Evolutionary conservation across 2,888 invertebrate genomes (phyloP), one percentile per base, ranked within the genome.

Genomic region (Spicauda simplicius): DNA sequence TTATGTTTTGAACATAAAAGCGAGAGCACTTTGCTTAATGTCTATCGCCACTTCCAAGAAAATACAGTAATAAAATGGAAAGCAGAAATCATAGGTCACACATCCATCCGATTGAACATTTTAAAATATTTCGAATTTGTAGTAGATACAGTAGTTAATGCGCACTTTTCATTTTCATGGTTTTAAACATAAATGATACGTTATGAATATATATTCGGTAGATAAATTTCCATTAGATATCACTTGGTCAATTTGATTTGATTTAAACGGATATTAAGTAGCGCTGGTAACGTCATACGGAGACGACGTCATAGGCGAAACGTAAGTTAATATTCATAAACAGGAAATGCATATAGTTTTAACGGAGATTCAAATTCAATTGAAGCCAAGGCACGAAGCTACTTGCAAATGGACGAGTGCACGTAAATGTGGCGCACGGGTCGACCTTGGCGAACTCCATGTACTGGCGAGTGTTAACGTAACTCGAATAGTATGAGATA

Each of bases 371-470:
- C 33, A 60, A 50, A 59, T 55, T 33, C 60, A 65, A 59, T 54
- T 30, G 48, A 48, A 45, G 66, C 66, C 60, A 66, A 60, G 60
- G 66, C 66, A 66, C 59, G 66, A 45, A 55, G 33, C 55, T 14
- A 33, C 45, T 60, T 50, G 60, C 45, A 25, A 57, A 45, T 18
- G 30, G 14, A 16, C 18, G 18, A 30, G 18, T 61, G 58, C 25
- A 65, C 58, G 58, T 65, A 30, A 65, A 54, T 59, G 59, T 65
- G 30, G 16, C 37, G 16, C 58, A 52, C 25, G 50, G 57, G n/a
- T 2, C 45, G 65, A 59, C 65, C 65, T 65, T 65, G 65, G 65
- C 58, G 41, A 37, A 59, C 53, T 30, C 65, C 65, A 59, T 65
- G 45, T n/a, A 45, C n/a, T 6, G n/a, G 45, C 45, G 45, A n/a